Evolutionary conservation across 2,888 invertebrate species (phyloP).

Genomic region (Drosophila quinaria): DNA sequence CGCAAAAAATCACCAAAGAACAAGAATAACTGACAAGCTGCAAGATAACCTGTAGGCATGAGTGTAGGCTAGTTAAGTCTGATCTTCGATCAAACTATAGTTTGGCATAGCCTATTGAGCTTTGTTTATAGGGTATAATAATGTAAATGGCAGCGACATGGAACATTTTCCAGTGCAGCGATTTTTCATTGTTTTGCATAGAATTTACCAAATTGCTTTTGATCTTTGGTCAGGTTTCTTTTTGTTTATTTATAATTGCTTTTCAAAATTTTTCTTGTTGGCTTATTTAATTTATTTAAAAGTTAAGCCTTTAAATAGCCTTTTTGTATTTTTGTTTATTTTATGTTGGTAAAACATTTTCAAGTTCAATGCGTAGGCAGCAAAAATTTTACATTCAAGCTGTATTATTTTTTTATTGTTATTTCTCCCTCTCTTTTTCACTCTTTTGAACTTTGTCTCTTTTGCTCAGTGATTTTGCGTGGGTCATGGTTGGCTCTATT

Average conservation of each 20-base stretch:
- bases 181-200: conserved; percentile 62
- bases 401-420: conserved; percentile 6
- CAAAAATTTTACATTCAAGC: conserved; percentile 39
- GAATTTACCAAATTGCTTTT: conserved; percentile 49
- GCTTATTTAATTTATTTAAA: conserved; percentile 46
- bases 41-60: neutral
- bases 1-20: conserved; percentile 21
- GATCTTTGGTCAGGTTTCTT: conserved; percentile 36
- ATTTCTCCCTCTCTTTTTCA: conserved; percentile 2
- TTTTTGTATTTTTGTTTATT: conserved; percentile 44
- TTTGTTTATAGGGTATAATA: conserved; percentile 11
- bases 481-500: conserved; percentile 70
- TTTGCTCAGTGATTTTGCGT: conserved; percentile 56
- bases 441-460: conserved; percentile 24
- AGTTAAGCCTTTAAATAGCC: conserved; percentile 49
- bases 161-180: conserved; percentile 57
- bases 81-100: neutral
- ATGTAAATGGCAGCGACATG: conserved; percentile 45
- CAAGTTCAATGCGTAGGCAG: conserved; percentile 74
- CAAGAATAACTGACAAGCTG: neutral
- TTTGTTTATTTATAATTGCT: conserved; percentile 60
- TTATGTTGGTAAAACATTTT: conserved; percentile 58
- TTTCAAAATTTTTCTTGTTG: conserved; percentile 35
- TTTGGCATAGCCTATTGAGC: neutral
- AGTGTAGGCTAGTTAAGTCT: neutral